Evolutionary conservation across 2,888 invertebrate genomes (phyloP).

Genomic region (Dicyrtoma fusca): DNA sequence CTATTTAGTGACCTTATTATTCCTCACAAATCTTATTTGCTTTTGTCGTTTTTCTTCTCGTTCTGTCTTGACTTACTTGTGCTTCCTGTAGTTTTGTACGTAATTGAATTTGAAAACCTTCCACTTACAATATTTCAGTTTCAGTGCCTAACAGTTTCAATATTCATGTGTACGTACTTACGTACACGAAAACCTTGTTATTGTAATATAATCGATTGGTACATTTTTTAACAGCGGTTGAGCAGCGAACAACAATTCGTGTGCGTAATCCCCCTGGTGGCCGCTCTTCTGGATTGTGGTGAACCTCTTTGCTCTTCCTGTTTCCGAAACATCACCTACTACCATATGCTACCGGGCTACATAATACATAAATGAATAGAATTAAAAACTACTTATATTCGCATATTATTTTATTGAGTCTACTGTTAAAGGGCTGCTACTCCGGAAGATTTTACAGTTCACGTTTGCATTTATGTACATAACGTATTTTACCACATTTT

Average conservation of each 20-base stretch:
- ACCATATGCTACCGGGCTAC: no score
- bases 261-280: conserved; percentile 59
- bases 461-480: no score
- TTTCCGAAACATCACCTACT: no score
- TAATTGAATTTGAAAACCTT: not conserved
- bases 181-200: no score
- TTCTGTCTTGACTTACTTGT: not conserved
- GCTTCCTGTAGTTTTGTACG: not conserved
- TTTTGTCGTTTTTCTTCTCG: not conserved
- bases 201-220: no score
- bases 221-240: no score
- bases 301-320: conserved; percentile 37
- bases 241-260: conserved; percentile 56
- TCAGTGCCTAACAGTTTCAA: not conserved
- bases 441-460: no score
- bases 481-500: no score
- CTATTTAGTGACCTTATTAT: conserved; percentile 9
- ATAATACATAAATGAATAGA: no score
- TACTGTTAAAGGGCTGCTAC: no score
- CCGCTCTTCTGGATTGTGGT: conserved; percentile 59
- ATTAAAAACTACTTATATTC: no score
- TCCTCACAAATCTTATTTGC: not conserved
- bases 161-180: not conserved
- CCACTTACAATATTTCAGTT: not conserved
- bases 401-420: no score